Conservation (phyloP, 2,113 vertebrate species). For the Anser brachyrhynchus region DNA sequence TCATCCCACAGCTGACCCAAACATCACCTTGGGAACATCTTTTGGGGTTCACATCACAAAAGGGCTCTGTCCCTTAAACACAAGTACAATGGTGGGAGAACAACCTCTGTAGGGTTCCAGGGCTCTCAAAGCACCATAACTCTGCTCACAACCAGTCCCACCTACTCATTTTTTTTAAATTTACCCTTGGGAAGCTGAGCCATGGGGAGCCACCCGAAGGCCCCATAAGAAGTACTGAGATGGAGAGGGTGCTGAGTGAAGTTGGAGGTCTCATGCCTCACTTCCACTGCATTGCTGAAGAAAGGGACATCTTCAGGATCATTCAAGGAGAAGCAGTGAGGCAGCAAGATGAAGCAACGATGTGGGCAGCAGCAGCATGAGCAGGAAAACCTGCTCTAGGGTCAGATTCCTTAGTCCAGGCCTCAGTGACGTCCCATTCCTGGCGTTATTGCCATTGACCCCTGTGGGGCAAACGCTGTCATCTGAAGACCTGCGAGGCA, state of each 20-base stretch:
- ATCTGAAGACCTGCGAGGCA: neutral
- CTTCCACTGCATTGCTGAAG: neutral
- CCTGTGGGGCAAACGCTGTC: neutral
- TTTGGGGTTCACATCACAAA: neutral
- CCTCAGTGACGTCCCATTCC: neutral
- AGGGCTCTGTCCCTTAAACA: neutral
- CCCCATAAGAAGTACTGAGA: accelerated
- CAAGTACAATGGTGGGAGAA: neutral
- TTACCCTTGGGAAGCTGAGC: neutral
- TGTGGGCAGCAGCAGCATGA: neutral
- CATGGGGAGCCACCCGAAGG: neutral
- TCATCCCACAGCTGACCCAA: neutral
- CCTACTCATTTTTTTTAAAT: neutral
- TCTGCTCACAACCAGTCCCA: neutral
- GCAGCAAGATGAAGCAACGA: neutral
- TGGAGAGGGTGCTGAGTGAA: too few species aligned
- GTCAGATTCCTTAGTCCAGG: neutral
- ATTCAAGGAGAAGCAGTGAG: neutral
- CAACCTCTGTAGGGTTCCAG: neutral
- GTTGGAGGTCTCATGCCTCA: neutral
- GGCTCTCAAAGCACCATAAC: neutral
- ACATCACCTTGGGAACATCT: neutral
- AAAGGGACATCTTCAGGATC: neutral
- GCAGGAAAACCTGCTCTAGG: neutral
- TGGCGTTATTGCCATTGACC: neutral